These are phyloP conservation scores for Drosophila yakuba DNA, from an alignment of 1,140 invertebrate species.

Conservation along the genomic window DNA sequence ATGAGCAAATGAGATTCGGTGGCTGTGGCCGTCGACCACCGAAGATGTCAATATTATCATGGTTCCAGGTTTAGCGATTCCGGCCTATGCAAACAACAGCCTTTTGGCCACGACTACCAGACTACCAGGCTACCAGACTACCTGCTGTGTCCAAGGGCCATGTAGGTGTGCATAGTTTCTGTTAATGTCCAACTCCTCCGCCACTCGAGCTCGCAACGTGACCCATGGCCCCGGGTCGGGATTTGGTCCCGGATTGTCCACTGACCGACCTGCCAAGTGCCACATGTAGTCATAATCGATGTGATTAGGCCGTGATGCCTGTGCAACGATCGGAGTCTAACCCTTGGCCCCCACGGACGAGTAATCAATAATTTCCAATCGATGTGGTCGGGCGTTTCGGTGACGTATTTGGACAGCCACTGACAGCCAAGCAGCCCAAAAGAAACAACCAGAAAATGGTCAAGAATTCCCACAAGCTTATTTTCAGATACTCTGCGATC, in stretches of 20 bases:
- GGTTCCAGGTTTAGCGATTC: constrained; percentile 24
- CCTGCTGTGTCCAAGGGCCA: constrained; percentile 45
- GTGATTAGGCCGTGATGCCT: constrained; percentile 74
- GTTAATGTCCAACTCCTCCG: constrained; percentile 79
- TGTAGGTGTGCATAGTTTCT: constrained; percentile 71
- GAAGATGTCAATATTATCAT: constrained; percentile 79
- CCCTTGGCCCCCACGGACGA: constrained; percentile 59
- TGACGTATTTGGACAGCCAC: constrained; percentile 81
- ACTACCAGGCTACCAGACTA: constrained; percentile 22
- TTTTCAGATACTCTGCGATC: constrained; percentile 27
- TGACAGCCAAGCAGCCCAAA: constrained; percentile 66
- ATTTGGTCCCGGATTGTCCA: constrained; percentile 44
- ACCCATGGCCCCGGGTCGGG: constrained; percentile 64
- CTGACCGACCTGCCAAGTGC: constrained; percentile 51
- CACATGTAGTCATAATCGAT: constrained; percentile 75
- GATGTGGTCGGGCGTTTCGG: constrained; percentile 44
- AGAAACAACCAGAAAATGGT: constrained; percentile 40
- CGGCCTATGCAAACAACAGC: constrained; percentile 68
- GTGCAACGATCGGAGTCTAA: constrained; percentile 27
- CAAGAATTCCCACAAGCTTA: not conserved
- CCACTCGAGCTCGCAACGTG: constrained; percentile 68
- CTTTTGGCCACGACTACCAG: constrained; percentile 4
- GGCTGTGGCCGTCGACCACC: constrained; percentile 29
- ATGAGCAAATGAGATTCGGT: constrained; percentile 83
- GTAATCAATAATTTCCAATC: constrained; percentile 73